Base-by-base conservation (phyloP, 2,888 invertebrate genomes). In the Eupelmus urozonus region DNA sequence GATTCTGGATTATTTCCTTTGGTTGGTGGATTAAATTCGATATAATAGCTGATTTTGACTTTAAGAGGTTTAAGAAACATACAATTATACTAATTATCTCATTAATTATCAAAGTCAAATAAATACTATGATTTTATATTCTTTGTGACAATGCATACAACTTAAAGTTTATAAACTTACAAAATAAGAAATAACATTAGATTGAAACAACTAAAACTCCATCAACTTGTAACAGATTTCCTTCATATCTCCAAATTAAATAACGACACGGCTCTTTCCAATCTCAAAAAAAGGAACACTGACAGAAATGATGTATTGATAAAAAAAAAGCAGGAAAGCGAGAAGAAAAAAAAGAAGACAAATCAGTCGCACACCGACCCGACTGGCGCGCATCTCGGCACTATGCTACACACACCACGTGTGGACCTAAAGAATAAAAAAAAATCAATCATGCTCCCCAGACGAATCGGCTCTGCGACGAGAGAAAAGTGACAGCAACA, bases 381-480 rank as follows among this genome's bases (percentile, higher is more conserved):
- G 60, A 66, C 45, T 40, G 40, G 20, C 53, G 4, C 25, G 27
- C 34, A 60, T 63, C 55, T 25, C n/a, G 53, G 25, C 9, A 60
- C 3, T 16, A 9, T 55, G 51, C 27, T 62, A 62, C n/a, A n/a
- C 2, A 16, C 3, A 60, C 55, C 72, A 78, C 72, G 55, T 78
- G 77, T 53, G 51, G 18, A 34, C n/a, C 16, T 5, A 23, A 23
- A 27, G 13, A 62, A 40, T 51, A 75, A 55, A 71, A 66, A 60
- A 74, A 72, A 67, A 79, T 79, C 75, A 79, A 75, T 79, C 79
- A 79, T n/a, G n/a, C n/a, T n/a, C 55, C 55, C 25, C 51, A 51
- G 23, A 57, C 49, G 45, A 60, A 51, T 40, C 51, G n/a, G n/a
- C n/a, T n/a, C n/a, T n/a, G n/a, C n/a, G n/a, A 18, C 51, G 53